Evolutionary conservation across 2,797 vertebrate species (phyloP), one percentile per base, ranked within the genome.

Genomic region (Enteromius anoplus): DNA sequence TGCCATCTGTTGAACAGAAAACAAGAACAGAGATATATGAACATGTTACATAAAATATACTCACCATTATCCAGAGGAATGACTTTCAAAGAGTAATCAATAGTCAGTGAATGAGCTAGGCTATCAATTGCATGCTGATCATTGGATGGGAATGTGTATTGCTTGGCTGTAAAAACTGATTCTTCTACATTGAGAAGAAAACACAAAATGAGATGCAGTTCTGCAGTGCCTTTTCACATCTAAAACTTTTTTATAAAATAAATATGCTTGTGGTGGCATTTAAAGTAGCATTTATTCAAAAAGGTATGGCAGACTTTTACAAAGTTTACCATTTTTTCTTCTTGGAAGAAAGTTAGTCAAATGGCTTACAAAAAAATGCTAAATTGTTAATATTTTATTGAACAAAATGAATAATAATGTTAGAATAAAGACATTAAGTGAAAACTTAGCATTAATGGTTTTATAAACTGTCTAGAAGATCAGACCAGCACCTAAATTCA

Each of bases 1-100:
- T 84, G 70, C 88, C 86, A 86, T 87, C 88, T 89, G 88, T 84
- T 84, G 80, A 79, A 86, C 26, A 65, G 10, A 75, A 60, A 82
- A 65, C 65, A 78, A 40, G 60, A 66, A 62, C 62, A 34, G 65
- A 75, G 71, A 77, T 84, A 77, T 62, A 75, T 62, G 32, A 83
- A 88, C n/a, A 78, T 51, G 21, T 10, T 69, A 19, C n/a, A n/a
- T 37, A 23, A 78, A 80, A 62, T 55, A 77, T 14, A 60, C 37
- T 65, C 23, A 23, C 21, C 51, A 85, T 86, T 84, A 83, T 85
- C 64, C 81, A 83, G 42, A 66, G 69, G 66, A 83, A 81, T 78
- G 80, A 75, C 23, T 68, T 60, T 70, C 15, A 49, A 82, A 85
- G 51, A 70, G 49, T 86, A 72, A 82, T 87, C 81, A 84, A 87